Base-by-base conservation (phyloP, 2,797 vertebrate species). In the Pantherophis vulpinus region DNA sequence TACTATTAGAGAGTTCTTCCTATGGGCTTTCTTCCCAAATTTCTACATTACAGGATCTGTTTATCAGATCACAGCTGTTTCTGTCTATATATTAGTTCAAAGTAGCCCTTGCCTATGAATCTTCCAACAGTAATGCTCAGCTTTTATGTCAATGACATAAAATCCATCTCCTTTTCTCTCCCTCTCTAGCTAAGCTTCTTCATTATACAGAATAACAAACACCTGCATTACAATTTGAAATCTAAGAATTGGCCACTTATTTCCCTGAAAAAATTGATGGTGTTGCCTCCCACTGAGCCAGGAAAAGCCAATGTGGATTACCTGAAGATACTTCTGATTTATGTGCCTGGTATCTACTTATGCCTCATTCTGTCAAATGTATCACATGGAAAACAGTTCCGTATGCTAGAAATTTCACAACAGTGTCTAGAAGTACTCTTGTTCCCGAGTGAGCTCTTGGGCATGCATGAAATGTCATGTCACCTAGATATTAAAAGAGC, bases 61-160 rank as follows among this genome's bases (percentile, higher is more conserved):
- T 91, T 91, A 94, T 91, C 89, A 92, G 90, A 94, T 94, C 92
- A 93, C 92, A 86, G 70, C 51, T 4, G 59, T 86, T 55, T 58
- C 86, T 94, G 59, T 88, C 91, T 89, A 42, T 91, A 66, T 90
- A 63, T 83, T 87, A 90, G 91, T 92, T 92, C 91, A 88, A 94
- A 89, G 89, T 92, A 91, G 54, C 86, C 91, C 14, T 25, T 92
- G 63, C 86, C 66, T 92, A 59, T 89, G 89, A 92, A 92, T 60
- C 54, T 91, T 89, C 70, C 90, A 92, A 79, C 58, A 63, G 66
- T 74, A 93, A 89, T 74, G 59, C 42, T 91, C 61, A 74, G 86
- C 87, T 91, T 91, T 93, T 90, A 86, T 91, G 87, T 94, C 86
- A 91, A 90, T 25, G 83, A 91, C 59, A 91, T 60, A 60, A 88